Evolutionary conservation across 1,140 invertebrate species (phyloP), one percentile per base, ranked within the genome.

Genomic region (Popillia japonica): DNA sequence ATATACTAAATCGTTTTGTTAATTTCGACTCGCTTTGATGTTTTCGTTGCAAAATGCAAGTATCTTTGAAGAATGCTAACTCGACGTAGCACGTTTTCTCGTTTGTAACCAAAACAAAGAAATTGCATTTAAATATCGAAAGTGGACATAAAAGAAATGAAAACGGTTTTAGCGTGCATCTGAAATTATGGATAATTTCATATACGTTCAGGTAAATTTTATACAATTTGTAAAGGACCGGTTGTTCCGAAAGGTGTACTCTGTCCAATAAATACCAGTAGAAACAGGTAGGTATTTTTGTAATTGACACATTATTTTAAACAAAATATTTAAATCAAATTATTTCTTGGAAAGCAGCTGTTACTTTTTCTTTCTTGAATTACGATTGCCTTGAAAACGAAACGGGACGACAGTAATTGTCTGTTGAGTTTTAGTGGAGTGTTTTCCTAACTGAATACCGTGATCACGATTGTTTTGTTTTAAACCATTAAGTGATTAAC

Each of bases 241-340:
- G 61, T 68, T 68, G 27, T 68, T 6, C 61, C 61, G 61, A 68
- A 68, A 68, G 61, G 61, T 68, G 61, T 68, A 10, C 22, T 68
- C 22, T 68, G 27, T 27, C 22, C 61, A 22, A 34, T 11, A 68
- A 1, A 22, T 68, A 68, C 9, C 11, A 17, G 3, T 22, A n/a
- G 61, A 3, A 23, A 68, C 8, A 68, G 27, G 61, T 68, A 68
- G 61, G 27, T 68, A 34, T 10, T 68, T 27, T 68, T 22, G 22
- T 68, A 68, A 68, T 68, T 68, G 61, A 68, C 61, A 68, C 61
- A 68, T 68, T 68, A 68, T 68, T 68, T 68, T 68, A 68, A 55
- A 27, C 61, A 68, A 34, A 68, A 68, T 68, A 68, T 68, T 68
- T 68, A 68, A 68, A 68, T 68, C 61, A 68, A 68, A 68, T 68